Evolutionary conservation across 2,888 invertebrate genomes (phyloP).

Genomic region (Selenia dentaria): DNA sequence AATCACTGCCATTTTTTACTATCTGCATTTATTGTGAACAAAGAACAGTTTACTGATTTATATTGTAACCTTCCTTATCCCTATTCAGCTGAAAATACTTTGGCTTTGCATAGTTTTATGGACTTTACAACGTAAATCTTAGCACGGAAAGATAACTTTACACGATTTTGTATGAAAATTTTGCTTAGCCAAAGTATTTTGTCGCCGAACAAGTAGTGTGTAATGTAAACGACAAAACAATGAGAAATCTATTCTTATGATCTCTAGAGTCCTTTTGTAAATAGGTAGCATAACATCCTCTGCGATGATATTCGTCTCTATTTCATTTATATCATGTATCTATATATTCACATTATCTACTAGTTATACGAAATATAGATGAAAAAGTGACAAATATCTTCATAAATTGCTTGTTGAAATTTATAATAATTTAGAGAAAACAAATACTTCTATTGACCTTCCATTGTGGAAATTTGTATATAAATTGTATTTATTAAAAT

Average conservation of each 20-base stretch:
- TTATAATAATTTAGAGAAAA: slow-evolving; percentile 22
- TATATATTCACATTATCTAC: background rate
- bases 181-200: slow-evolving; percentile 17
- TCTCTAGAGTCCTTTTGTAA: slow-evolving; percentile 31
- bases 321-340: slow-evolving; percentile 16
- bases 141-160: no score
- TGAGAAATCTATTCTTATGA: slow-evolving; percentile 33
- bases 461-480: slow-evolving; percentile 34
- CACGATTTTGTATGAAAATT: slow-evolving; percentile 8
- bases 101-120: slow-evolving; percentile 25
- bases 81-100: slow-evolving; percentile 9
- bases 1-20: slow-evolving; percentile 35
- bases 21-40: slow-evolving; percentile 11
- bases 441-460: slow-evolving; percentile 30
- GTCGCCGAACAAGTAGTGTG: slow-evolving; percentile 1
- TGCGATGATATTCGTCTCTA: slow-evolving; percentile 19
- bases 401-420: slow-evolving; percentile 30
- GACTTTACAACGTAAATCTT: background rate
- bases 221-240: slow-evolving; percentile 17
- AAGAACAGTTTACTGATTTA: slow-evolving; percentile 40
- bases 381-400: slow-evolving; percentile 24
- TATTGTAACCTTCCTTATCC: slow-evolving; percentile 19
- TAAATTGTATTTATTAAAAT: slow-evolving; percentile 35
- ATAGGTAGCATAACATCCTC: slow-evolving; percentile 26
- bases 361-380: slow-evolving; percentile 11